These are phyloP conservation scores for Caenorhabditis sulstoni DNA, from an alignment of 2,888 invertebrate genomes.

Conservation along the genomic window DNA sequence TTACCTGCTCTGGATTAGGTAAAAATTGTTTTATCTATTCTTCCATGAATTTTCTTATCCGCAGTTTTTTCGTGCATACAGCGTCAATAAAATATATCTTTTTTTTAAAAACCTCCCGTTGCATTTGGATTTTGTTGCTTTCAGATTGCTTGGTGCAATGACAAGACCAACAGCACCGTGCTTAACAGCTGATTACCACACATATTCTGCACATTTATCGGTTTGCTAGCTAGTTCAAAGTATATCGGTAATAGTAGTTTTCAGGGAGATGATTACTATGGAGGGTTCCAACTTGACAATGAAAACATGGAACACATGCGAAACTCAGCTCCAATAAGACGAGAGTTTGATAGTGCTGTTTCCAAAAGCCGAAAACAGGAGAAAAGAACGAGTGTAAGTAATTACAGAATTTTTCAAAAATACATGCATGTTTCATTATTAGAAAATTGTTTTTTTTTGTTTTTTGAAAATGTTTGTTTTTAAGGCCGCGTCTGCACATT, in stretches of 20 bases:
- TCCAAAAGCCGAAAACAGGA: conserved; percentile 20
- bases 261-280: conserved; percentile 65
- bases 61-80: too few species aligned
- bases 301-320: conserved; percentile 11
- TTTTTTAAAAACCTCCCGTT: too few species aligned
- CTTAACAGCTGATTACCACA: conserved; percentile 56
- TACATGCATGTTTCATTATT: conserved; percentile 8
- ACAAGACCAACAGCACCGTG: conserved; percentile 56
- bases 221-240: background rate
- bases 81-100: too few species aligned
- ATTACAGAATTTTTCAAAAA: too few species aligned
- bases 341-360: background rate
- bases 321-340: conserved; percentile 29
- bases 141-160: conserved; percentile 15
- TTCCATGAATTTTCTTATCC: too few species aligned
- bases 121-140: too few species aligned
- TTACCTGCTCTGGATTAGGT: too few species aligned
- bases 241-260: conserved; percentile 12
- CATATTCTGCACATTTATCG: conserved; percentile 50
- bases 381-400: background rate
- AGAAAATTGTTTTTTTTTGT: too few species aligned
- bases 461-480: too few species aligned
- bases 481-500: too few species aligned
- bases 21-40: too few species aligned
- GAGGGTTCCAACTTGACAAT: conserved; percentile 56